These are phyloP conservation scores for Perca schrenkii DNA, from an alignment of 2,113 vertebrate genomes.

Conservation along the genomic window DNA sequence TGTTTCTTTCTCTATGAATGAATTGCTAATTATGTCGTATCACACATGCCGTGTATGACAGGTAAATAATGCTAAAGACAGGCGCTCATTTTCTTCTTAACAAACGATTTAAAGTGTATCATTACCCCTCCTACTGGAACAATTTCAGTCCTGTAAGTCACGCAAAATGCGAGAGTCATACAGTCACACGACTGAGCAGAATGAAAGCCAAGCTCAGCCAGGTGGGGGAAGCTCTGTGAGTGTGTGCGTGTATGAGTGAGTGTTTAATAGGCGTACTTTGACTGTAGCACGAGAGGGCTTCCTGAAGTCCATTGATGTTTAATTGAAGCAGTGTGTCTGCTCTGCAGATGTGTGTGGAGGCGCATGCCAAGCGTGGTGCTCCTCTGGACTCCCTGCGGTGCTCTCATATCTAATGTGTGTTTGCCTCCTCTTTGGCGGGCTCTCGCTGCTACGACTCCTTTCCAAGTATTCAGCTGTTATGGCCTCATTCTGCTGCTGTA, in stretches of 20 bases:
- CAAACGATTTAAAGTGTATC: not conserved
- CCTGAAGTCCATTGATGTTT: constrained; percentile 75
- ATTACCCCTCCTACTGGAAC: constrained; percentile 10
- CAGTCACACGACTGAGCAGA: constrained; percentile 9
- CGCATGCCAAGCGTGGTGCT: constrained; percentile 35
- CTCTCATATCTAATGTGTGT: constrained; percentile 36
- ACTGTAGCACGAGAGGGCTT: constrained; percentile 69
- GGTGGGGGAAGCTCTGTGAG: constrained; percentile 32
- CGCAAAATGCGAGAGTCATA: constrained; percentile 46
- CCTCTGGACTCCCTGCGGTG: constrained; percentile 28
- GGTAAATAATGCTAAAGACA: not conserved
- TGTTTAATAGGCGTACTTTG: constrained; percentile 64
- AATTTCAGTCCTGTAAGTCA: constrained; percentile 40
- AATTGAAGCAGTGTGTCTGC: constrained; percentile 75
- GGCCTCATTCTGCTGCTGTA: constrained; percentile 3
- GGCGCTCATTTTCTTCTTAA: not conserved
- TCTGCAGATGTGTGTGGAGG: constrained; percentile 63
- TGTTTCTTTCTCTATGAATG: not conserved
- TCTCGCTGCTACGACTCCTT: not conserved
- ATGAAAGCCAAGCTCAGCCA: constrained; percentile 32
- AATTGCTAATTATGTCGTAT: constrained; percentile 25
- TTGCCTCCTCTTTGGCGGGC: constrained; percentile 6
- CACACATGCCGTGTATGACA: not conserved
- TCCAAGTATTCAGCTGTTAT: constrained; percentile 2
- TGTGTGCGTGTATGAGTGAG: constrained; percentile 58